phyloP scores from a whole-genome alignment of 2,797 vertebrate species.

The Clarias laeviceps region DNA sequence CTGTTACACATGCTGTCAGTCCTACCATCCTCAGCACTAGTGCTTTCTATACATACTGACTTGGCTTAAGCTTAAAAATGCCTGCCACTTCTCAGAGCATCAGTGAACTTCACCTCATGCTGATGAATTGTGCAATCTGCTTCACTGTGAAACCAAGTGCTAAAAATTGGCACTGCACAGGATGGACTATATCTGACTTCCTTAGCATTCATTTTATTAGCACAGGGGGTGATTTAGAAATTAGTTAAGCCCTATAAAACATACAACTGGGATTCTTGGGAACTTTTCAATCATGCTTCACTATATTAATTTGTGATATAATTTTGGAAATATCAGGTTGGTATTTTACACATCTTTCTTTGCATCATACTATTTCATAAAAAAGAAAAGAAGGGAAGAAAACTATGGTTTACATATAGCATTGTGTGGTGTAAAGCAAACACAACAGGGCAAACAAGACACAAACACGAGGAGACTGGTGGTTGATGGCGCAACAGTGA shows the following conservation, averaged over 20 bases:
- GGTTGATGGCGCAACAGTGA: no score
- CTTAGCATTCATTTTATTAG: not conserved
- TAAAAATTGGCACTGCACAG: not conserved
- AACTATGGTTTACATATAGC: not conserved
- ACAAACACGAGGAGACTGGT: no score
- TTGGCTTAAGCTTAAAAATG: not conserved
- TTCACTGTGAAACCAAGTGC: not conserved
- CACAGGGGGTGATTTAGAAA: not conserved
- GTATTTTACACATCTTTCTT: not conserved
- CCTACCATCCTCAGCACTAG: not conserved
- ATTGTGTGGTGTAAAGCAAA: no score
- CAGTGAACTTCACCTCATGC: not conserved
- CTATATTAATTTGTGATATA: not conserved
- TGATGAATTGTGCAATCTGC: not conserved
- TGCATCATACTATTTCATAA: not conserved
- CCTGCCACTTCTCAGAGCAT: not conserved
- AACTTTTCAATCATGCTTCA: not conserved
- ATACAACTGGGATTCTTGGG: not conserved
- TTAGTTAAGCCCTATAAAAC: not conserved
- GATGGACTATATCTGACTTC: not conserved
- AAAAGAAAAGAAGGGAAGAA: not conserved
- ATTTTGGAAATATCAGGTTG: not conserved
- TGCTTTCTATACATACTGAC: not conserved
- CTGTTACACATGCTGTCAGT: not conserved
- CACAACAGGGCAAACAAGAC: no score